Evolutionary conservation across 2,797 vertebrate species (phyloP).

Genomic region (Lophotriccus pileatus): DNA sequence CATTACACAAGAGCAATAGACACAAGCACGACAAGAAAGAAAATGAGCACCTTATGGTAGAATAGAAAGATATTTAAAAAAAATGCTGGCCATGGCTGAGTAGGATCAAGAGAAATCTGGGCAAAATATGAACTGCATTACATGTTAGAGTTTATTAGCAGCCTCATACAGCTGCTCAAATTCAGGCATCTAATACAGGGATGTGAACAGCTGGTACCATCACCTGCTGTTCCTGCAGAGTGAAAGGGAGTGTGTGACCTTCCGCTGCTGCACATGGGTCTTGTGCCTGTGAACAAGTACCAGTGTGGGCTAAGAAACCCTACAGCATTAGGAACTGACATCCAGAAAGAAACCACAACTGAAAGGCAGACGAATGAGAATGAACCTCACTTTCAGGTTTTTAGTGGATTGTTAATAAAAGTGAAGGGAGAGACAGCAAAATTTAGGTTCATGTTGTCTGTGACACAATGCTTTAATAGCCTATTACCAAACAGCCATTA

Average conservation of each 20-base stretch:
- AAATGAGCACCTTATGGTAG: not conserved
- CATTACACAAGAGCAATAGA: not conserved
- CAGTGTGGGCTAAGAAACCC: fast-evolving
- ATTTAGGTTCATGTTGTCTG: not conserved
- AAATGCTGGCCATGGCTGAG: not conserved
- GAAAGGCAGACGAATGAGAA: not conserved
- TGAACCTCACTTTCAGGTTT: not conserved
- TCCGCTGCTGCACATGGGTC: slow-evolving; percentile 8
- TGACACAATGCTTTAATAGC: not conserved
- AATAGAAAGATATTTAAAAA: not conserved
- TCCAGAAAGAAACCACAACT: not conserved
- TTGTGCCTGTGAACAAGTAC: not conserved
- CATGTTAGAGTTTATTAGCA: slow-evolving; percentile 36
- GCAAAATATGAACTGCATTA: slow-evolving; percentile 15
- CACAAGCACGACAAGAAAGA: not conserved
- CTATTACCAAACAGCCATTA: not conserved
- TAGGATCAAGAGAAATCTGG: not conserved
- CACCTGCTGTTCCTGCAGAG: slow-evolving; percentile 57
- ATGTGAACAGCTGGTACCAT: slow-evolving; percentile 65
- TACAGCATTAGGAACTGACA: not conserved
- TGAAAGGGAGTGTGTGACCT: slow-evolving; percentile 41
- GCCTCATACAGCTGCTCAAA: slow-evolving; percentile 60
- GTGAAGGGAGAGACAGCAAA: not conserved
- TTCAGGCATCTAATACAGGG: slow-evolving; percentile 41
- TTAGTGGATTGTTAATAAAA: not conserved